phyloP scores from a whole-genome alignment of 2,888 invertebrate species.

The Coremacera marginata region DNA sequence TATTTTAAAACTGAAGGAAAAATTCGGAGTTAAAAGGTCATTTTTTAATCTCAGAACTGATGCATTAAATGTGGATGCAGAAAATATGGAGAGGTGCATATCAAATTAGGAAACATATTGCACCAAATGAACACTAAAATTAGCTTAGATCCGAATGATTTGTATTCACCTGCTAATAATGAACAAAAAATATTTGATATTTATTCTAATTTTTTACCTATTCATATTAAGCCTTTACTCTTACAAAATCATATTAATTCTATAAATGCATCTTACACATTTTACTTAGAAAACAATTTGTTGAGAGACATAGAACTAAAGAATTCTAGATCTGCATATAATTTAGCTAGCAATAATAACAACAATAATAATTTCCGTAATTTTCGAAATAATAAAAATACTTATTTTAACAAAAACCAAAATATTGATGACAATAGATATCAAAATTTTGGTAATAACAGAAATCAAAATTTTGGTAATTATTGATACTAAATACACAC shows the following conservation, averaged over 20 bases:
- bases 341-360: background rate
- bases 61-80: slow-evolving; percentile 37
- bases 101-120: slow-evolving; percentile 33
- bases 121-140: slow-evolving; percentile 40
- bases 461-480: background rate
- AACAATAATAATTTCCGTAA: background rate
- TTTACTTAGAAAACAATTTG: slow-evolving; percentile 40
- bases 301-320: slow-evolving; percentile 36
- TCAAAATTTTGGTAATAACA: too few relatives aligned
- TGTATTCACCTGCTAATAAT: slow-evolving; percentile 39
- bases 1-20: slow-evolving; percentile 35
- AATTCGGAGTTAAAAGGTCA: slow-evolving; percentile 41
- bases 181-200: slow-evolving; percentile 38
- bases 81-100: slow-evolving; percentile 38
- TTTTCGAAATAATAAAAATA: background rate
- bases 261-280: slow-evolving; percentile 34
- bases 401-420: background rate
- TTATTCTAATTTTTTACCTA: slow-evolving; percentile 38
- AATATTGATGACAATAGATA: too few relatives aligned
- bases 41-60: slow-evolving; percentile 41
- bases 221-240: slow-evolving; percentile 37
- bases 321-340: background rate
- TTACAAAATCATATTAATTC: slow-evolving; percentile 42
- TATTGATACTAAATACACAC: background rate
- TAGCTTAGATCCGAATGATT: slow-evolving; percentile 21